Conservation (phyloP, 2,113 vertebrate species). For the Sinocyclocheilus grahami region DNA sequence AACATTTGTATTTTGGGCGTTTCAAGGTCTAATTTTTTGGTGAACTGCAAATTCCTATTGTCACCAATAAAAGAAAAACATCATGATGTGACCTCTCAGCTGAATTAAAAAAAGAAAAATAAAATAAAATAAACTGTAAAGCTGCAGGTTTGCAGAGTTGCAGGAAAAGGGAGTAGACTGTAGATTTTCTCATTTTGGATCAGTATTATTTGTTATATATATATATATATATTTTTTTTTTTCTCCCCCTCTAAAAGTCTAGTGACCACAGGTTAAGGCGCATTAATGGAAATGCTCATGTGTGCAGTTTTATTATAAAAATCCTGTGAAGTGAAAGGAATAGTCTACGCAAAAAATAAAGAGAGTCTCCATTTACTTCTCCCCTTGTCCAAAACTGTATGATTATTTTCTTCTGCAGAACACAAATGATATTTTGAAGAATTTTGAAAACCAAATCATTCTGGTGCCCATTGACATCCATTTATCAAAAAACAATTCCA, state of each 20-base stretch:
- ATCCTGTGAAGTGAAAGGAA: neutral
- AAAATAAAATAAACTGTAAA: no score
- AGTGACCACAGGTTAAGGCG: neutral
- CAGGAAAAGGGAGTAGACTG: no score
- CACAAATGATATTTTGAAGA: neutral
- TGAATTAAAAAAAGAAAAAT: no score
- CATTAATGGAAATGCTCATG: constrained; percentile 9
- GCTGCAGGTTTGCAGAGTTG: no score
- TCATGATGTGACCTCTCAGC: no score
- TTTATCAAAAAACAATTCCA: neutral
- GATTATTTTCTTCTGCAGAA: neutral
- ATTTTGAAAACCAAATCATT: neutral
- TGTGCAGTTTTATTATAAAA: neutral
- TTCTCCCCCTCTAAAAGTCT: neutral
- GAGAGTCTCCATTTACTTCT: neutral
- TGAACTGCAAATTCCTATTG: no score
- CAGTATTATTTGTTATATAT: no score
- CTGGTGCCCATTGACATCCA: neutral
- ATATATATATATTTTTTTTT: neutral
- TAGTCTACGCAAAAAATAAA: neutral
- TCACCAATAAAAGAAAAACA: no score
- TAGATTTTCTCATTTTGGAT: no score
- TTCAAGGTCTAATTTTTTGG: no score
- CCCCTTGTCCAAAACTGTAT: neutral
- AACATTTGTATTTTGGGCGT: no score